Conservation (phyloP, 2,888 invertebrate species). For the Nomada hirtipes region DNA sequence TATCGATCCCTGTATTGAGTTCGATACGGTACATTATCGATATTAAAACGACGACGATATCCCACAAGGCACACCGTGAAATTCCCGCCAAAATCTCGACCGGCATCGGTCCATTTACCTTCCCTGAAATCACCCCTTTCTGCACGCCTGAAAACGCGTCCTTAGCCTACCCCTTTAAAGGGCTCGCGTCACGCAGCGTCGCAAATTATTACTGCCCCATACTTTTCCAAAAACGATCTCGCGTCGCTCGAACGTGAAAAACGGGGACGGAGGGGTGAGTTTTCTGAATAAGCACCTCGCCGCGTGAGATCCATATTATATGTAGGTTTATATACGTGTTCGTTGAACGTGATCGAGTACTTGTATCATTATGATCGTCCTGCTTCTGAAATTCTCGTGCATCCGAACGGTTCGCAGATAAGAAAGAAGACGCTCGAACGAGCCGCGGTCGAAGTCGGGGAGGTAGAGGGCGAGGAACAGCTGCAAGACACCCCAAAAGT, state of each 20-base stretch:
- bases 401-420: constrained; percentile 36
- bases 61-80: no score
- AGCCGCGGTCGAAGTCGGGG: constrained; percentile 31
- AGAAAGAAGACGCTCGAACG: constrained; percentile 41
- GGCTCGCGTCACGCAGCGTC: no score
- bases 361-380: neutral
- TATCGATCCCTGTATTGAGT: neutral
- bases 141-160: no score
- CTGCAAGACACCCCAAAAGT: constrained; percentile 77
- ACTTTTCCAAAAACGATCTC: neutral
- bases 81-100: no score
- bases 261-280: neutral
- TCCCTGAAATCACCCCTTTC: no score
- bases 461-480: constrained; percentile 73
- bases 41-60: no score
- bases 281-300: neutral
- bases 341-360: constrained; percentile 1
- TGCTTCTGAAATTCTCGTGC: neutral
- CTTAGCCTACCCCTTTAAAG: no score
- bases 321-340: no score
- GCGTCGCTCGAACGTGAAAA: neutral
- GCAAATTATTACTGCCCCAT: no score
- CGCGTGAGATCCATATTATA: neutral
- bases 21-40: no score
- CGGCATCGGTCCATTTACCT: no score